These are phyloP conservation scores for Trachelus iudaicus DNA, from an alignment of 2,888 invertebrate species.

Conservation along the genomic window DNA sequence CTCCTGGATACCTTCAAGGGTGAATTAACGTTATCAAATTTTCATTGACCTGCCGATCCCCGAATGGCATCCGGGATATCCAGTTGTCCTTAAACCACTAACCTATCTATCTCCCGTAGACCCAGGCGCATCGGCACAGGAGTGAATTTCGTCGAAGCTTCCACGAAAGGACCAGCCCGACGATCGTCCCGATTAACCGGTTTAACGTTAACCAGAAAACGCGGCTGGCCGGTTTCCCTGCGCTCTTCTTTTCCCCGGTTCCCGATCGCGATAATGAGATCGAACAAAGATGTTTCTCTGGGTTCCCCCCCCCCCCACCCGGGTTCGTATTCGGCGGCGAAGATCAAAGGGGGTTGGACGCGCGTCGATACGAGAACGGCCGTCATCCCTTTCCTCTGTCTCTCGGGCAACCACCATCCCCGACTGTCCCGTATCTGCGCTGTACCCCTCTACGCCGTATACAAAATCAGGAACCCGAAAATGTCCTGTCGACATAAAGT, in stretches of 20 bases:
- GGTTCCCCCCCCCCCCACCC: no score
- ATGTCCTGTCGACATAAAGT: constrained; percentile 49
- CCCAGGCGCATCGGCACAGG: neutral
- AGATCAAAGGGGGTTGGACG: constrained; percentile 45
- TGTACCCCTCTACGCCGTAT: neutral
- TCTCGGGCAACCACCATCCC: constrained; percentile 36
- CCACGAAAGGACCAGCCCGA: neutral
- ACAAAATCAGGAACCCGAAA: constrained; percentile 23
- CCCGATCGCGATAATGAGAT: neutral
- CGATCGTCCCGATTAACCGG: neutral
- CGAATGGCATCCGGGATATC: no score
- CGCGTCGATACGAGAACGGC: constrained; percentile 44
- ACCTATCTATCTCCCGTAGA: neutral
- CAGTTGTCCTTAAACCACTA: neutral
- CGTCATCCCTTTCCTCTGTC: constrained; percentile 51
- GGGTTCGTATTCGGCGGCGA: constrained; percentile 24
- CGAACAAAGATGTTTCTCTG: neutral
- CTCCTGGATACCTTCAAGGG: no score
- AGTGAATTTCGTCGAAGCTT: neutral
- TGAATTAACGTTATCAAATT: no score
- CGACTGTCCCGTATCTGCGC: constrained; percentile 17
- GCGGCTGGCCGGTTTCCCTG: neutral
- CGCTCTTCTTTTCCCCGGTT: neutral
- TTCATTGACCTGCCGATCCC: no score
- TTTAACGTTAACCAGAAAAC: neutral